Base-by-base conservation (phyloP, 2,797 vertebrate genomes). In the Neostethus bicornis region DNA sequence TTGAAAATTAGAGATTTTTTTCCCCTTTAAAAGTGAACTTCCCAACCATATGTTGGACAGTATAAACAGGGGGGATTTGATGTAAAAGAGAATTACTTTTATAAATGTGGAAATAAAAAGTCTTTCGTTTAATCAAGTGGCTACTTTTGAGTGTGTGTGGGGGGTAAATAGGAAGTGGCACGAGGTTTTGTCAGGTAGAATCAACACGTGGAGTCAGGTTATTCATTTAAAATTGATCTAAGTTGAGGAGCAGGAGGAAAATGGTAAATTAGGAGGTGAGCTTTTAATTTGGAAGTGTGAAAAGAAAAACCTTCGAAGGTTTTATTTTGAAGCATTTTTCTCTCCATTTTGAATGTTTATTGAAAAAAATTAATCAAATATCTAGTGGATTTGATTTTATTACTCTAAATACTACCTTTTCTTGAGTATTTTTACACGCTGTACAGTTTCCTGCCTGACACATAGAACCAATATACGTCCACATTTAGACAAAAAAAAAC, bases 51-150 rank as follows among this genome's bases (percentile, higher is more conserved):
- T 44, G 61, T 71, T 79, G 70, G 61, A 82, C 60, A 52, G 54
- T 62, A 63, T 75, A 70, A 52, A 21, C 23, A 16, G 55, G 73
- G 57, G 77, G 81, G 72, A 85, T 76, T 89, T 89, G 87, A 87
- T 86, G 87, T 89, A 85, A 86, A 91, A 91, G 87, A 91, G 78
- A 86, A 91, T 87, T 92, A 92, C 86, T 91, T 93, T 96, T 96
- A 94, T 94, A 92, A 95, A 95, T 94, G 94, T 97, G 87, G 75
- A 95, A 97, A 96, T 95, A 95, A 96, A 96, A 92, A 54, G 93
- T 94, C 94, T 94, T 96, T 91, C 87, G 83, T 90, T 91, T 93
- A 85, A 81, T 49, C 32, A 62, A 51, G 65, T 84, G 85, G 62
- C 63, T 85, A 45, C 57, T 44, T 32, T 74, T 12, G 49, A 52